Evolutionary conservation across 2,888 invertebrate species (phyloP), one percentile per base, ranked within the genome.

Genomic region (Apeira syringaria): DNA sequence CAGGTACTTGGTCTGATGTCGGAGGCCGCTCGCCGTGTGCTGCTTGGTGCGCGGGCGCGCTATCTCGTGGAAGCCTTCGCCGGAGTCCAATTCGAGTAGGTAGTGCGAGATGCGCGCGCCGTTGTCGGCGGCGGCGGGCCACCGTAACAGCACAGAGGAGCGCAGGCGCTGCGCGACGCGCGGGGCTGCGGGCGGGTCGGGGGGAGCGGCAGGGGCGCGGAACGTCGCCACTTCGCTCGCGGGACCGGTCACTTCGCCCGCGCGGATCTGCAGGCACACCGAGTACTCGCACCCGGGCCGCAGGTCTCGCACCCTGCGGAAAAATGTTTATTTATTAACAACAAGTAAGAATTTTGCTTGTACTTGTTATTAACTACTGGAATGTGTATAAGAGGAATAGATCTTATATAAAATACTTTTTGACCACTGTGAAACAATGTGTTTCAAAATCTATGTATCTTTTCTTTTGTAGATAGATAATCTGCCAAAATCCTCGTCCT

Each of bases 221-320:
- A 97, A 97, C 58, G 93, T 94, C 46, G 94, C 93, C 39, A 95
- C 94, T 67, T 95, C 94, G 46, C 95, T 95, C 5, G 94, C 93
- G 24, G 93, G 92, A 35, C 96, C 96, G 52, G 93, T 93, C 50
- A 94, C 73, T 68, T 93, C 94, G 55, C 96, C 95, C 51, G 95
- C 81, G 64, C 94, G 93, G 59, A 96, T 95, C 80, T 94, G 94
- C 54, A 95, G 89, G 65, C 95, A 94, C 58, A 97, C 94, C 47
- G 94, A 93, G 83, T 97, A 97, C 73, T 96, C 96, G 72, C 95
- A 94, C n/a, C 96, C 96, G 7, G 97, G 97, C 74, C 94, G 93
- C 64, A 97, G 88, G 80, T 97, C 96, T 75, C 95, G 94, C 50
- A 97, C 94, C 61, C 90, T 90, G 68, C 1, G n/a, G n/a, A n/a